Evolutionary conservation across 2,888 invertebrate species (phyloP), one percentile per base, ranked within the genome.

Genomic region (Platerodrilus igneus): DNA sequence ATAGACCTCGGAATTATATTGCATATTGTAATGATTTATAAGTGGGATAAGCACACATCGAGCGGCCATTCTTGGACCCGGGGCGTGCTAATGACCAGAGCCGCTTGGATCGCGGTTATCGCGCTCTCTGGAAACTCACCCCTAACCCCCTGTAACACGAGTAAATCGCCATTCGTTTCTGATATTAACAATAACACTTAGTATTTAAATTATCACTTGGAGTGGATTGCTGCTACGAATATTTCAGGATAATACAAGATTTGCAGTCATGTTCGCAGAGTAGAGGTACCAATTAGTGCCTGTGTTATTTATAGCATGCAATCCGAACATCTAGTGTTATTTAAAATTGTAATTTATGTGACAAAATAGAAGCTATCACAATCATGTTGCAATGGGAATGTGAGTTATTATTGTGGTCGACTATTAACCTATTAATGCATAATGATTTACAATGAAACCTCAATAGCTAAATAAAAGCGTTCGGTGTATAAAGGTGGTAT

Each of bases 11-110:
- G 67, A 68, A 69, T 68, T 69, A 68, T 69, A 69, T 69, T 69
- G 67, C 69, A 68, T 68, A 69, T 68, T 68, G 67, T 67, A 67
- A 68, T 69, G 69, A 69, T 69, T 69, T 69, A 69, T 68, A 66
- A 58, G 59, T 52, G 56, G 67, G 68, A 68, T 69, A 69, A 69
- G 67, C 68, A 67, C 65, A 65, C 63, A 65, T 64, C 63, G 60
- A 45, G 63, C 64, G 64, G 65, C 65, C 66, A 66, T 68, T 66
- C 67, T 68, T 66, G 66, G 65, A 66, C 65, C 63, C 64, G 65
- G 65, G 65, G 66, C 67, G 68, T 67, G 68, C 68, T 68, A 68
- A 68, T 67, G 68, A 68, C 67, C 67, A 66, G 60, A 59, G 63
- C 59, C 62, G 65, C 63, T 61, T 58, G 66, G 67, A 67, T 68